These are phyloP conservation scores for Merops nubicus DNA, from an alignment of 2,113 vertebrate species.

Conservation along the genomic window DNA sequence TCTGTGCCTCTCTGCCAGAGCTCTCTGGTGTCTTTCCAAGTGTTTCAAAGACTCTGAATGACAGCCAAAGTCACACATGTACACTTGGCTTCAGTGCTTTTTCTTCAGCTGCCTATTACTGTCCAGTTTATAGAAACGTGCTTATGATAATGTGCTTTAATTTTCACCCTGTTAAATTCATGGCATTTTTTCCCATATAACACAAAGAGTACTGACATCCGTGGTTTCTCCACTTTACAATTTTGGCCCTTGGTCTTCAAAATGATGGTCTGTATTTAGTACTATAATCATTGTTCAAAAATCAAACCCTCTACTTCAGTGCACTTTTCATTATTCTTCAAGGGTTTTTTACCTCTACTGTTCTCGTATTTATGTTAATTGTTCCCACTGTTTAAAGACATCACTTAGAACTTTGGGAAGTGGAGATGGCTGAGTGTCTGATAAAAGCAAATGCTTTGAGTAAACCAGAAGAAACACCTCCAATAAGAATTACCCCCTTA, in stretches of 20 bases:
- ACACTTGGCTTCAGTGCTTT: background rate
- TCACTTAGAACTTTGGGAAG: background rate
- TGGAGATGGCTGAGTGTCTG: background rate
- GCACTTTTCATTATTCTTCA: background rate
- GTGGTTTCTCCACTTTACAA: background rate
- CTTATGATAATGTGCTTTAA: background rate
- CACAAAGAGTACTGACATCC: background rate
- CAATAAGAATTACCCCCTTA: background rate
- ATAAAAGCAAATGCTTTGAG: background rate
- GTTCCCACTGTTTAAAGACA: background rate
- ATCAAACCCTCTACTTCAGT: background rate
- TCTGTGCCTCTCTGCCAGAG: background rate
- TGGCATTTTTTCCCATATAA: background rate
- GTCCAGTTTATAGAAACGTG: background rate
- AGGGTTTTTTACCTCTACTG: background rate
- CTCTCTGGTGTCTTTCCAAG: background rate
- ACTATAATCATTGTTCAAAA: background rate
- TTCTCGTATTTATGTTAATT: background rate
- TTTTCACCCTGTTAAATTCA: background rate
- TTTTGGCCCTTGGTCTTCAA: background rate
- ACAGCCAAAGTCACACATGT: background rate
- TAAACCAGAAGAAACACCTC: background rate
- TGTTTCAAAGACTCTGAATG: background rate
- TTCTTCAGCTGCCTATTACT: background rate
- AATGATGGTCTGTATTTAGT: background rate